Evolutionary conservation across 2,888 invertebrate genomes (phyloP).

Genomic region (Gortyna flavago): DNA sequence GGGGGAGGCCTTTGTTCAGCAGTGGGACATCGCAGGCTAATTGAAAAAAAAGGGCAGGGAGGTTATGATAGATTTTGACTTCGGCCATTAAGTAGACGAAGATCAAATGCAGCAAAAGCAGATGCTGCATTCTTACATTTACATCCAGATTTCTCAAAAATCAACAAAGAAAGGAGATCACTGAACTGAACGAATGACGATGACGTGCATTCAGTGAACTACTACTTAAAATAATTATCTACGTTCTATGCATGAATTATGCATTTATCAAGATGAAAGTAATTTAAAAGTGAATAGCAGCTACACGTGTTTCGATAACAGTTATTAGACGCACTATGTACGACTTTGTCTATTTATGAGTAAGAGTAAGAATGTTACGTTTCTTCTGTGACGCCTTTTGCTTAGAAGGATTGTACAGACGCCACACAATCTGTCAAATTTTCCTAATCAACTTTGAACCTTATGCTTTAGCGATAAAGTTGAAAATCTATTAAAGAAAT

Average conservation of each 20-base stretch:
- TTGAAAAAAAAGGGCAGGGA: neutral
- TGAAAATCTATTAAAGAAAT: too few relatives aligned
- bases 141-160: neutral
- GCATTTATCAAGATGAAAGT: slow-evolving; percentile 41
- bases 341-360: slow-evolving; percentile 14
- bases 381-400: too few relatives aligned
- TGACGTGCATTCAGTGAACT: neutral
- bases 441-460: too few relatives aligned
- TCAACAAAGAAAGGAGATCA: slow-evolving; percentile 6
- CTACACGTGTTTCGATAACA: slow-evolving; percentile 43
- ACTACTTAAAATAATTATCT: slow-evolving; percentile 33
- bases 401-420: too few relatives aligned
- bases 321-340: slow-evolving; percentile 43
- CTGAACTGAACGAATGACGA: slow-evolving; percentile 2
- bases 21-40: neutral
- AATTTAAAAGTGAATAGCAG: slow-evolving; percentile 44
- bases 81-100: neutral
- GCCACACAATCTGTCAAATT: too few relatives aligned
- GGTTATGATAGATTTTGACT: neutral
- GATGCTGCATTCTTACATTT: neutral
- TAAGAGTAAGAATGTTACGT: neutral
- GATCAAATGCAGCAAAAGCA: neutral
- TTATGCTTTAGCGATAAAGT: too few relatives aligned
- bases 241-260: slow-evolving; percentile 8
- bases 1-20: neutral